A percentile compares a stretch with the other conserved stretches of the same genome.
Evolutionary conservation across 2,797 vertebrate species (phyloP).

Genomic region (Trachops cirrhosus): DNA sequence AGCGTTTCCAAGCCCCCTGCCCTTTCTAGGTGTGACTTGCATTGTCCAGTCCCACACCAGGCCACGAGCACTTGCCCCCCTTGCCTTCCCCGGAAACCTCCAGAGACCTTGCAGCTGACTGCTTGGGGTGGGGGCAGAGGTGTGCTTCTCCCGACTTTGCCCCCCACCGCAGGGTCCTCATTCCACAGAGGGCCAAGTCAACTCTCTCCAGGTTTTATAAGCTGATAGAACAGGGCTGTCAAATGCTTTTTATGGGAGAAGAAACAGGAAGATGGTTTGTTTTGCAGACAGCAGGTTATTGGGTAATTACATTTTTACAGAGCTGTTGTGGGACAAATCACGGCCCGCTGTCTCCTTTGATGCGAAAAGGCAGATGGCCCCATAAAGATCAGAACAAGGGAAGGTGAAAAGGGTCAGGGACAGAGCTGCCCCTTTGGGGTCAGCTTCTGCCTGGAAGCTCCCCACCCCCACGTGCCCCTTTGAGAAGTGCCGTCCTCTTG

Average conservation of each 20-base stretch:
- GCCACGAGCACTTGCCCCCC: not conserved
- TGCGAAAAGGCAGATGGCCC: slow-evolving; percentile 82
- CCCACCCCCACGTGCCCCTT: slow-evolving; percentile 36
- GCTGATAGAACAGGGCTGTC: slow-evolving; percentile 83
- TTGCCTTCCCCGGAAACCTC: not conserved
- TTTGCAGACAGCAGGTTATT: slow-evolving; percentile 86
- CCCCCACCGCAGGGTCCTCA: slow-evolving; percentile 53
- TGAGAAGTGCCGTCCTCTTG: not conserved
- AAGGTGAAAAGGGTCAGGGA: slow-evolving; percentile 83
- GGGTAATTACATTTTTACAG: slow-evolving; percentile 88
- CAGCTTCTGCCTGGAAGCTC: slow-evolving; percentile 75
- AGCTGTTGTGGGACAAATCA: slow-evolving; percentile 85
- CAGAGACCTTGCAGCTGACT: not conserved
- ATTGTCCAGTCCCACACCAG: not conserved
- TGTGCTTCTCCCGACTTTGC: not conserved
- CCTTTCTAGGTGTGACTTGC: not conserved
- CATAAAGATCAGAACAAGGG: slow-evolving; percentile 87
- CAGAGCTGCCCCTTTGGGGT: slow-evolving; percentile 79
- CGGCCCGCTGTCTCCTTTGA: slow-evolving; percentile 85
- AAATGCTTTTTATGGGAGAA: slow-evolving; percentile 85
- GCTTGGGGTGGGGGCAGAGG: not conserved
- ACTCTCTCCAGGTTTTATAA: slow-evolving; percentile 81
- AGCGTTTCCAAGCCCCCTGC: rapidly evolving
- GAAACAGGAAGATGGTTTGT: slow-evolving; percentile 87
- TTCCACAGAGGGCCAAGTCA: slow-evolving; percentile 66